Evolutionary conservation across 2,888 invertebrate genomes (phyloP).

Genomic region (Metellina segmentata): DNA sequence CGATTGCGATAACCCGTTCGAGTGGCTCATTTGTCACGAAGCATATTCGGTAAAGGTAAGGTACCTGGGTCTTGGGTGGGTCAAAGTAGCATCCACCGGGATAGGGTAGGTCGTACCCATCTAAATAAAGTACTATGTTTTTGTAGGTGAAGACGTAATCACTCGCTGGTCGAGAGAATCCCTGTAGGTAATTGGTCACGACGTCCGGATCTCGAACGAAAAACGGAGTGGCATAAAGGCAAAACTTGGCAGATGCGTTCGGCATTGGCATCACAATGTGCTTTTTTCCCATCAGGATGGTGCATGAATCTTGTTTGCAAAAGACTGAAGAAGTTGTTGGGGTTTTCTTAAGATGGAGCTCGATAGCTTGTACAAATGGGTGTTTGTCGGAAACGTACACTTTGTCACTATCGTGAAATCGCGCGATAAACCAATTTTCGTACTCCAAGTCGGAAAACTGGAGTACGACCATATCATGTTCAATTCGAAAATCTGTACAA

Average conservation of each 20-base stretch:
- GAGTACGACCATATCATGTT: conserved; percentile 6
- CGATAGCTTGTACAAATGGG: conserved; percentile 5
- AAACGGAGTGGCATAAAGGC: conserved; percentile 12
- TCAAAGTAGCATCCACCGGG: conserved; percentile 30
- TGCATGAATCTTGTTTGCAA: conserved; percentile 11
- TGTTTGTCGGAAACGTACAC: not conserved
- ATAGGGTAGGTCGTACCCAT: not conserved
- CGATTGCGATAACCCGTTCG: not conserved
- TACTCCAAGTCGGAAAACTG: conserved; percentile 8
- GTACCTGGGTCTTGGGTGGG: not conserved
- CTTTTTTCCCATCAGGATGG: conserved; percentile 1
- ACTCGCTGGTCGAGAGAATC: not conserved
- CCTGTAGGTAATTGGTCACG: not conserved
- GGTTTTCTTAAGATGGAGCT: conserved; percentile 15
- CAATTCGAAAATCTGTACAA: not conserved
- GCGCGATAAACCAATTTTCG: not conserved
- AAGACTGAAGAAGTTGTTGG: not conserved
- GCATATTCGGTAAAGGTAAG: not conserved
- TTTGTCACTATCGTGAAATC: not conserved
- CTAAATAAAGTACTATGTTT: conserved; percentile 2
- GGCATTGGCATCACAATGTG: not conserved
- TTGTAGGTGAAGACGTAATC: conserved; percentile 8
- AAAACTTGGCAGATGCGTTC: not conserved
- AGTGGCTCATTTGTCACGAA: conserved; percentile 1
- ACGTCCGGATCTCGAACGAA: conserved; percentile 7